Evolutionary conservation across 2,797 vertebrate genomes (phyloP).

Genomic region (Chrosomus eos): DNA sequence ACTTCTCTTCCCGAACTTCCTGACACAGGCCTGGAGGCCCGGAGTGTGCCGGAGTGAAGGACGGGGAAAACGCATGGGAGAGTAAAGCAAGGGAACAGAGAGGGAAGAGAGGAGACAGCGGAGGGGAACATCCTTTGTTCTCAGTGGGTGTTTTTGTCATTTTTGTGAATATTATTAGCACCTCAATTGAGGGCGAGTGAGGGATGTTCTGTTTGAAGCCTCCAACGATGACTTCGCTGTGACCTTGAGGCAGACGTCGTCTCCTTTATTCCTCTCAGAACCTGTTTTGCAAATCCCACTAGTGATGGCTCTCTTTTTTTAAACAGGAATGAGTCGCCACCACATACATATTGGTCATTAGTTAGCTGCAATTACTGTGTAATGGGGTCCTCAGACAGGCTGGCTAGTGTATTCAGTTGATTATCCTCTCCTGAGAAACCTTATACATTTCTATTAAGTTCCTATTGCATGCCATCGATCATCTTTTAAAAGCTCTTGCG

Average conservation of each 20-base stretch:
- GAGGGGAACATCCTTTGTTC: conserved; percentile 50
- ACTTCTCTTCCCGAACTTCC: conserved; percentile 43
- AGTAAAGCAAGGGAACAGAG: conserved; percentile 46
- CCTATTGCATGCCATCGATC: conserved; percentile 71
- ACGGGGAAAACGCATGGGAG: conserved; percentile 38
- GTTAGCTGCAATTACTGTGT: conserved; percentile 67
- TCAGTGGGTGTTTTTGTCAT: conserved; percentile 47
- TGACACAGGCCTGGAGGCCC: conserved; percentile 42
- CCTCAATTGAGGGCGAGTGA: conserved; percentile 51
- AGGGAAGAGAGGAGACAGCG: conserved; percentile 35
- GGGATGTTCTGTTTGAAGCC: conserved; percentile 47
- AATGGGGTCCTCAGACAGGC: conserved; percentile 64
- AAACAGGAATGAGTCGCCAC: conserved; percentile 23
- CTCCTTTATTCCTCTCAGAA: conserved; percentile 17
- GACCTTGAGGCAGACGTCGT: conserved; percentile 48
- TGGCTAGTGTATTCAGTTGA: conserved; percentile 52
- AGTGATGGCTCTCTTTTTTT: conserved; percentile 11
- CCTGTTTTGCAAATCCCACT: conserved; percentile 33
- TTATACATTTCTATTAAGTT: conserved; percentile 68
- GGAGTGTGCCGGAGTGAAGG: conserved; percentile 57
- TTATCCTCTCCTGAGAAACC: conserved; percentile 57
- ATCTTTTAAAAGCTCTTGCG: conserved; percentile 66
- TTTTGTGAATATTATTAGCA: conserved; percentile 61
- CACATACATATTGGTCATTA: conserved; percentile 47
- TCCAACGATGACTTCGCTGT: conserved; percentile 29